Base-by-base conservation (phyloP, 1,140 invertebrate species). In the Orchesella cincta region DNA sequence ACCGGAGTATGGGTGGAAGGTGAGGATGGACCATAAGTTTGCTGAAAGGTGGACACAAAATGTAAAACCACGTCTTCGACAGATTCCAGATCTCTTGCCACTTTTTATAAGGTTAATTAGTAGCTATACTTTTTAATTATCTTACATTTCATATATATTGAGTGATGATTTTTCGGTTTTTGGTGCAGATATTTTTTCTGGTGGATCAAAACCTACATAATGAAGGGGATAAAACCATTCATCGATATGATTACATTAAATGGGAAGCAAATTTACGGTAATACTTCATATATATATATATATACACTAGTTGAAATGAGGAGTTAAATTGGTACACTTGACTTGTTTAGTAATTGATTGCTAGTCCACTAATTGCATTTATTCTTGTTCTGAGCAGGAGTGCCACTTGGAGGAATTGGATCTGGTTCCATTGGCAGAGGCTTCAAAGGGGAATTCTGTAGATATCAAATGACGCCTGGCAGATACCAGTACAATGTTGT, bases 371-470 rank as follows among this genome's bases (percentile, higher is more conserved):
- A 83, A 80, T 80, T 57, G 54, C 54, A 16, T 57, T 57, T 57
- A 57, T 57, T 57, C 12, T 14, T 57, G 54, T 57, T 57, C 3
- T 16, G 12, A 5, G 74, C 81, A 94, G 93, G 93, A 81, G 95
- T 93, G 80, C 95, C 95, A 26, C 89, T 97, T 81, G 95, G 95
- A 74, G 95, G 95, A 34, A 94, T 98, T 81, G 95, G 95, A 20
- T 90, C 90, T 81, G 96, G 95, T 0, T 91, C 93, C 5, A 97
- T 98, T 82, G 94, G 95, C 1, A 88, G 95, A 72, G 94, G 95
- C 20, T 97, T 91, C 85, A 90, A 90, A 83, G 96, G 96, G n/a
- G 94, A 97, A 86, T 97, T 97, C 85, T 95, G 94, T 86, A 88
- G 94, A 73, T 97, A 93, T 85, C 93, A 95, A 85, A 87, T 98